Evolutionary conservation across 2,888 invertebrate genomes (phyloP).

Genomic region (Romanomermis culicivorax): DNA sequence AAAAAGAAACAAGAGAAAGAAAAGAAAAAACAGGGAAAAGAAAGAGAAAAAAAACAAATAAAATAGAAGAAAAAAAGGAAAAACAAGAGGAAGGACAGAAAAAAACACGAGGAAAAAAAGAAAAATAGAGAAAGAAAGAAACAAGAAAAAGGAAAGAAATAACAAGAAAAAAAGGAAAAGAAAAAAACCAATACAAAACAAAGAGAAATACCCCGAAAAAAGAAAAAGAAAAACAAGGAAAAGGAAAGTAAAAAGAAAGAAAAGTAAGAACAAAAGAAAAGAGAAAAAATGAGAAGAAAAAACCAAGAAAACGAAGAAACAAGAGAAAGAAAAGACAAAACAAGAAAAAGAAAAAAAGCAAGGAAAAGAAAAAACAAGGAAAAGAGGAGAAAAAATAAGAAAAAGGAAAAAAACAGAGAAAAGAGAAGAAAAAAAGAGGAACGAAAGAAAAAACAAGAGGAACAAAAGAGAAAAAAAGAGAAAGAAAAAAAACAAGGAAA

Average conservation of each 20-base stretch:
- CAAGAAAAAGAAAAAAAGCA: neutral
- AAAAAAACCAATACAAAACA: neutral
- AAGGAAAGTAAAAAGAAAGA: neutral
- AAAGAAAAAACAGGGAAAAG: too few species aligned
- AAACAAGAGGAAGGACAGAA: neutral
- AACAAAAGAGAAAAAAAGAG: neutral
- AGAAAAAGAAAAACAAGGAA: neutral
- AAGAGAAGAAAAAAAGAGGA: neutral
- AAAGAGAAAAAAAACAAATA: neutral
- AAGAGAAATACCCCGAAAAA: too few species aligned
- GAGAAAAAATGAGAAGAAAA: neutral
- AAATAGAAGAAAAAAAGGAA: neutral
- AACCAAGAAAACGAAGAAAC: neutral
- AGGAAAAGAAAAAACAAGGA: too few species aligned
- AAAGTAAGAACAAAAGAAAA: too few species aligned
- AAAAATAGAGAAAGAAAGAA: too few species aligned
- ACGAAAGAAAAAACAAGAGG: neutral
- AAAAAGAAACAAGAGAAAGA: too few species aligned
- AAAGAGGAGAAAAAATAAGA: too few species aligned
- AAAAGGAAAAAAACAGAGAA: neutral
- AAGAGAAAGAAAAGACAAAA: neutral
- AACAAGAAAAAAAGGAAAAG: neutral
- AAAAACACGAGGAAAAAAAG: neutral
- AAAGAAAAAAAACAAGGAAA: too few species aligned
- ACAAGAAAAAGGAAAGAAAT: too few species aligned